Conservation (phyloP, 2,888 invertebrate species). For the Prosapia bicincta region DNA sequence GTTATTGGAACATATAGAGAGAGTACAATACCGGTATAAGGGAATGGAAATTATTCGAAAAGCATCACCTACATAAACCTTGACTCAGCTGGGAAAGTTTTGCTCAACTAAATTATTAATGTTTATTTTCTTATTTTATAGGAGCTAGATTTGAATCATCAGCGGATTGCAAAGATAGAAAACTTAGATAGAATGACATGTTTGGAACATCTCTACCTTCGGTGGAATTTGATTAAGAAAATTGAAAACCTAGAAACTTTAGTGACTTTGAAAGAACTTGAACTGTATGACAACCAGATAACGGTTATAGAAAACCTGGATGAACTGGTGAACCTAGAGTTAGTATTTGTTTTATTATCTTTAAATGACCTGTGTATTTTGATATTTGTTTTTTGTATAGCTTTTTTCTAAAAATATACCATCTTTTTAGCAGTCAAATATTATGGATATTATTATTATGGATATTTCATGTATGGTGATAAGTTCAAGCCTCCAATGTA, state of each 20-base stretch:
- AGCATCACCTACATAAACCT: no score
- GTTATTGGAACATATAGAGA: no score
- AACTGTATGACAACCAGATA: conserved; percentile 97
- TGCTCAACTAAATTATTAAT: not conserved
- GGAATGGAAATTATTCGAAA: no score
- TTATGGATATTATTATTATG: no score
- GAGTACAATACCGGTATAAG: no score
- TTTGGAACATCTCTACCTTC: conserved; percentile 76
- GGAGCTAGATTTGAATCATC: conserved; percentile 87
- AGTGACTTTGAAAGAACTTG: conserved; percentile 77
- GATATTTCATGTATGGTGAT: no score
- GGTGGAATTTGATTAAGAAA: conserved; percentile 94
- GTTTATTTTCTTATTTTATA: conserved; percentile 37
- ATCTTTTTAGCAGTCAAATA: no score
- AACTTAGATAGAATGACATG: conserved; percentile 74
- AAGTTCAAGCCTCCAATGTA: no score
- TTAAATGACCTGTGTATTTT: not conserved
- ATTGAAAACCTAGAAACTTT: conserved; percentile 84
- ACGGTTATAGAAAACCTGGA: conserved; percentile 88
- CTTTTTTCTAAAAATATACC: no score
- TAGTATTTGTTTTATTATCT: conserved; percentile 47
- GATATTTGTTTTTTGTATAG: no score
- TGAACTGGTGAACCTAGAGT: conserved; percentile 83
- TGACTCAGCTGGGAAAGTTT: no score
- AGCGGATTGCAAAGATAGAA: conserved; percentile 77